Conservation (phyloP, 2,113 vertebrate species). For the Oryctolagus cuniculus region mOryCun1.1 NC_091436.1:167594501-167595000, state of each 20-base stretch:
- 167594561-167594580: not conserved
- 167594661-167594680: not conserved
- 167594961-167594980: constrained; percentile 56
- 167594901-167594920: constrained; percentile 42
- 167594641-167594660: constrained; percentile 46
- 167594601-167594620: not conserved
- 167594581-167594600: not conserved
- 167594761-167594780: constrained; percentile 55
- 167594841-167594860: constrained; percentile 75
- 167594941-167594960: constrained; percentile 55
- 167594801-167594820: constrained; percentile 66
- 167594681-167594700: constrained; percentile 35
- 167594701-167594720: constrained; percentile 41
- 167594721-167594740: constrained; percentile 43
- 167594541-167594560: not conserved
- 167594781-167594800: constrained; percentile 46
- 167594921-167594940: constrained; percentile 69
- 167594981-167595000: constrained; percentile 75
- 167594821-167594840: constrained; percentile 77
- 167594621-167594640: not conserved
- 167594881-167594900: constrained; percentile 75
- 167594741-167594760: not conserved
- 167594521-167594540: not conserved
- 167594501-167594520: not conserved
- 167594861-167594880: constrained; percentile 78